Percentiles rank a stretch among this genome's conserved stretches.
Evolutionary conservation across 2,888 invertebrate genomes (phyloP).

Genomic region (Escarpia spicata): DNA sequence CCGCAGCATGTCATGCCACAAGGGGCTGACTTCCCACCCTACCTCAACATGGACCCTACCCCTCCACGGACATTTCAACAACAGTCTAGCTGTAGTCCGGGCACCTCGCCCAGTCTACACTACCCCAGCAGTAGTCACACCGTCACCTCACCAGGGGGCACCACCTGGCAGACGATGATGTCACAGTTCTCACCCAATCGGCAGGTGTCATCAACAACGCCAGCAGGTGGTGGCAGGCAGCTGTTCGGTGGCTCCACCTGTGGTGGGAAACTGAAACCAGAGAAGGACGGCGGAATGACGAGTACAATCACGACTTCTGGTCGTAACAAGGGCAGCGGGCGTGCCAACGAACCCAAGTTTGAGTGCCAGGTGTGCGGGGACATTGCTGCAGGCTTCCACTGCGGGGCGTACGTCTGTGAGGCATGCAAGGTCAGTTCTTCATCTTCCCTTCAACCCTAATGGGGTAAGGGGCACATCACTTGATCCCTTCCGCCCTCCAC

Average conservation of each 20-base stretch:
- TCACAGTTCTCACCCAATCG: conserved; percentile 2
- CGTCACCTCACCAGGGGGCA: not conserved
- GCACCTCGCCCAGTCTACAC: not conserved
- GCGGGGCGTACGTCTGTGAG: conserved; percentile 63
- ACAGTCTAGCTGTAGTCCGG: not conserved
- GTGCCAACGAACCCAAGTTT: conserved; percentile 41
- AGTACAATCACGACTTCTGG: conserved; percentile 37
- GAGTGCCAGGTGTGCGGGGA: conserved; percentile 63
- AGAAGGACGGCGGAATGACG: not conserved
- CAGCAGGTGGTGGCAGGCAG: not conserved
- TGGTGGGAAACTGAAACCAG: not conserved
- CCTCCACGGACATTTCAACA: not conserved
- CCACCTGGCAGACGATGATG: not conserved
- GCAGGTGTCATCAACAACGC: not conserved
- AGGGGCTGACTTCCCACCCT: not conserved
- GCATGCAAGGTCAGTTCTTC: conserved; percentile 59
- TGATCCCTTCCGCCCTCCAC: not conserved
- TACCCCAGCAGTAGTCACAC: conserved; percentile 5
- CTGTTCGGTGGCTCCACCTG: not conserved
- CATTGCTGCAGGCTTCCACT: conserved; percentile 62
- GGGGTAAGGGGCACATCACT: not conserved
- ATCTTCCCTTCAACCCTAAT: not conserved
- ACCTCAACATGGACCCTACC: not conserved
- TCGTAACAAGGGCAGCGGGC: conserved; percentile 40
- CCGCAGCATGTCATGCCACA: not conserved